Conservation (phyloP, 2,888 invertebrate genomes). For the Lepidonotus clava region DNA sequence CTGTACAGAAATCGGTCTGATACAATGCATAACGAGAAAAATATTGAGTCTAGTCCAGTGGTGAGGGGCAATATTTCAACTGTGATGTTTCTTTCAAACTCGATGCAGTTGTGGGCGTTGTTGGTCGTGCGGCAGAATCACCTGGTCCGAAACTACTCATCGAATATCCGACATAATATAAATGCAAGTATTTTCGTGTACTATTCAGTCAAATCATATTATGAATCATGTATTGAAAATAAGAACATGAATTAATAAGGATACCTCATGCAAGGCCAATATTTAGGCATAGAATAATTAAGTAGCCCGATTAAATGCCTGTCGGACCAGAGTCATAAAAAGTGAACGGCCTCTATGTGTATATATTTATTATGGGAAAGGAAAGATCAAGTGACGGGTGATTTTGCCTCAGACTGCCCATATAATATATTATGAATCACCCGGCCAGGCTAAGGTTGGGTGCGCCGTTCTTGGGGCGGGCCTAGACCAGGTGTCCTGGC, state of each 20-base stretch:
- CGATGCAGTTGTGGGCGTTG: constrained; percentile 35
- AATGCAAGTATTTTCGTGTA: no score
- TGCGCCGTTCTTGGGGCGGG: background rate
- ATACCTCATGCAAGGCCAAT: no score
- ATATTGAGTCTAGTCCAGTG: constrained; percentile 37
- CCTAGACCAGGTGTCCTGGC: background rate
- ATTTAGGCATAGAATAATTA: no score
- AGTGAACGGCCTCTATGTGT: background rate
- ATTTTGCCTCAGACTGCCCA: constrained; percentile 10
- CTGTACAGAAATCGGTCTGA: constrained; percentile 31
- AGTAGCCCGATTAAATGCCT: no score
- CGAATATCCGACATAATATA: no score
- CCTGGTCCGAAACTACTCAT: background rate
- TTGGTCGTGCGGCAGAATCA: constrained; percentile 9
- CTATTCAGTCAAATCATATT: no score
- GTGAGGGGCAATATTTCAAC: constrained; percentile 42
- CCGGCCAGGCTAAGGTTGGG: background rate
- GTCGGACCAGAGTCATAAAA: no score
- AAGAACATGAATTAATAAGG: no score
- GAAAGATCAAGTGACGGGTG: background rate
- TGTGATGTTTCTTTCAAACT: constrained; percentile 32
- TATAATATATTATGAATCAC: no score
- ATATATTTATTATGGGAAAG: background rate
- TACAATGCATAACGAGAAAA: background rate
- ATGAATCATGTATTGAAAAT: no score